Base-by-base conservation (phyloP, 2,113 vertebrate genomes). In the Marcusenius ussheri region DNA sequence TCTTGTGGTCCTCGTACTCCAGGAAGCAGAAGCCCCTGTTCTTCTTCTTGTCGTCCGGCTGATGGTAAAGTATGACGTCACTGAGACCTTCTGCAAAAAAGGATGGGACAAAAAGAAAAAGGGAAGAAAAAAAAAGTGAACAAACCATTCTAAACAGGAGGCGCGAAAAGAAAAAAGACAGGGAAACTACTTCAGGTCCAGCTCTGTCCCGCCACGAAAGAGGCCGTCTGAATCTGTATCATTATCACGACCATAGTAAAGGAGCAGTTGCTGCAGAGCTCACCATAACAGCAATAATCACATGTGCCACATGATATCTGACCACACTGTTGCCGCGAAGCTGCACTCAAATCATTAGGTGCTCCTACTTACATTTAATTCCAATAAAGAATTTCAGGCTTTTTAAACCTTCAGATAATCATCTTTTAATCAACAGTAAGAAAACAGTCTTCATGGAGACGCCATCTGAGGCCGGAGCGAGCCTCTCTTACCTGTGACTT, bases 1-100 rank as follows among this genome's bases (percentile, higher is more conserved):
- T 97, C 95, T 99, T 99, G 93, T 99, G 98, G 96, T 99, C 98
- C 95, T 99, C 98, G 8, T 98, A 99, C 94, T 99, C 98, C 92
- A 99, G 96, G 92, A 99, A 99, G 92, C 98, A 99, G 95, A 99
- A 99, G 13, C 98, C 98, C 3, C 98, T 94, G 94, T 99, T 99
- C 96, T 99, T 99, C 94, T 97, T 99, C 93, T 99, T 99, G 94
- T 99, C 98, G 42, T 99, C 98, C 0, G 98, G 98, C 91, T 99
- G 98, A 88, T 98, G 98, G 93, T 99, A 99, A 56, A 99, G 96
- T 93, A 99, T 99, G 92, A 99, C 98, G 85, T 99, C 98, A 91
- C 97, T 98, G 92, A 99, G 98, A 91, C 98, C 98, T 97, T 99
- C 98, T 99, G 93, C 99, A 93, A 0, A 90, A 13, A 92, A 31